Evolutionary conservation across 2,797 vertebrate genomes (phyloP), one percentile per base, ranked within the genome.

Genomic region (Masticophis lateralis): DNA sequence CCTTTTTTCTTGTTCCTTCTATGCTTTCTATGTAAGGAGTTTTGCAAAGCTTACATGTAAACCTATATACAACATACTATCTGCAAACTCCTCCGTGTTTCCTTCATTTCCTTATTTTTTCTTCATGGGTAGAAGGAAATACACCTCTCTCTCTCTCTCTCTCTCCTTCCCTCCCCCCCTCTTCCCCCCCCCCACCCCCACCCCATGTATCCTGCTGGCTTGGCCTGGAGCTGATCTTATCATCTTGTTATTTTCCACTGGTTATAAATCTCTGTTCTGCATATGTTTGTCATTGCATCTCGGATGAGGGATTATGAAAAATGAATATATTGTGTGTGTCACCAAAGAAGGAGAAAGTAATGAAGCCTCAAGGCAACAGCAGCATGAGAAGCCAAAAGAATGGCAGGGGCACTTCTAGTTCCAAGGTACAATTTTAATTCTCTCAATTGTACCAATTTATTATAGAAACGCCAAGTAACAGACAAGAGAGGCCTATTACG

Each of bases 241-340:
- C 94, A 87, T 53, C 74, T 59, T 94, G 94, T 94, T 93, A 93
- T 94, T 94, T 94, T 94, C 92, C 94, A 94, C 94, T 93, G 92
- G 92, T 94, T 93, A 89, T 94, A 94, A 94, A 94, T 94, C 92
- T 94, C 90, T 22, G 28, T n/a, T 11, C 86, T 32, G 57, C 43
- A 10, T 53, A 66, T 90, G 92, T 89, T 93, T 94, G 74, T 83
- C 91, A 83, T 69, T 91, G 37, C 20, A 92, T 86, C 86, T 90
- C 74, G 12, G 74, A 89, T 43, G 55, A 88, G 53, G 53, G 87
- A 86, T 66, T 89, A 89, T 92, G 91, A 93, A 86, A 91, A 92
- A 94, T 28, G 92, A 89, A 69, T 20, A 25, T 20, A 32, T 9
- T 2, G 14, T 55, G 5, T 1, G 6, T 93, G 94, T 69, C 93